A percentile compares a stretch with the other conserved stretches of the same genome.
Evolutionary conservation across 2,797 vertebrate species (phyloP).

Genomic region (Acrossocheilus fasciatus): DNA sequence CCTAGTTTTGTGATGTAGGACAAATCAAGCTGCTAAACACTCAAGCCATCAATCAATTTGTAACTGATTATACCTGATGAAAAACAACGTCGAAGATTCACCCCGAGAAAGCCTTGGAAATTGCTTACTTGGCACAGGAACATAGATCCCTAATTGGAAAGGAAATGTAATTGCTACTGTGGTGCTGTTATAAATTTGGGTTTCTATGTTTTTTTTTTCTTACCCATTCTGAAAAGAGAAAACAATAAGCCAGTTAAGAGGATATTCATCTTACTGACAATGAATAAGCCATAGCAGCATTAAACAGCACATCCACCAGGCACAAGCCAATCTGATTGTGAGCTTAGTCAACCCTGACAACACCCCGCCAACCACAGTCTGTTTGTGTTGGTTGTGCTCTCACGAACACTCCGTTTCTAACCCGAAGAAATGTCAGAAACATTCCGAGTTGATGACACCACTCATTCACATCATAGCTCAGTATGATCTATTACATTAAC

Average conservation of each 20-base stretch:
- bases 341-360: slow-evolving; percentile 23
- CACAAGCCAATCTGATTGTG: slow-evolving; percentile 8
- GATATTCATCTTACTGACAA: slow-evolving; percentile 20
- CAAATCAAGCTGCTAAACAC: background rate
- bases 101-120: background rate
- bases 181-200: background rate
- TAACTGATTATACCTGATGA: background rate
- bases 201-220: background rate
- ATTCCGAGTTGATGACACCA: background rate
- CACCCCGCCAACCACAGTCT: slow-evolving; percentile 32
- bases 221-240: slow-evolving; percentile 13
- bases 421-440: slow-evolving; percentile 7
- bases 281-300: background rate
- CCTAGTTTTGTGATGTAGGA: background rate
- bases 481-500: slow-evolving; percentile 41
- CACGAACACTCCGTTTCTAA: slow-evolving; percentile 4
- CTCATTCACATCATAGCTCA: slow-evolving; percentile 27
- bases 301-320: slow-evolving; percentile 30
- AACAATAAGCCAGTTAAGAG: background rate
- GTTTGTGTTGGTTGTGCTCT: background rate
- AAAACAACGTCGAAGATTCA: background rate
- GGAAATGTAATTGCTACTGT: background rate
- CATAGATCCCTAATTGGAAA: background rate
- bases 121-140: background rate
- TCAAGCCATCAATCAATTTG: background rate